These are phyloP conservation scores for Ennomos fuscantarius DNA, from an alignment of 2,888 invertebrate species.

Conservation along the genomic window DNA sequence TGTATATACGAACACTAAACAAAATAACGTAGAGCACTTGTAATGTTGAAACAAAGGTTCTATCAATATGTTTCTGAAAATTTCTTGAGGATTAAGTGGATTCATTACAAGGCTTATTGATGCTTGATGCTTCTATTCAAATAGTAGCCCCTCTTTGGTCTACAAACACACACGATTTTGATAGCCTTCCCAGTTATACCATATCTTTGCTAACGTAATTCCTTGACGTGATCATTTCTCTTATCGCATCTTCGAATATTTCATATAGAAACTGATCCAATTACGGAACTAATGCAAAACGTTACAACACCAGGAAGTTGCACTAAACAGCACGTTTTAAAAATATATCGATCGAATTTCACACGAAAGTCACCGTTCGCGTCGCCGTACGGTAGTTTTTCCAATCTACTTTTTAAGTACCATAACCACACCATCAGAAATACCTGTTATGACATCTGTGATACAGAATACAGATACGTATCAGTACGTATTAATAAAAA, in stretches of 20 bases:
- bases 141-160: too few relatives aligned
- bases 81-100: too few relatives aligned
- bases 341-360: slow-evolving; percentile 49
- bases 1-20: too few relatives aligned
- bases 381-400: slow-evolving; percentile 18
- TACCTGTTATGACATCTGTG: slow-evolving; percentile 5
- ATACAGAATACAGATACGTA: not conserved
- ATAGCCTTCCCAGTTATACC: too few relatives aligned
- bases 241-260: slow-evolving; percentile 49
- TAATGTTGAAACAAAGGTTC: too few relatives aligned
- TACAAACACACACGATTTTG: too few relatives aligned
- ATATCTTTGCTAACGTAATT: slow-evolving; percentile 27
- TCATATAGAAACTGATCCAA: slow-evolving; percentile 54
- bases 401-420: slow-evolving; percentile 7
- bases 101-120: too few relatives aligned
- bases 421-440: too few relatives aligned
- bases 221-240: slow-evolving; percentile 59
- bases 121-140: too few relatives aligned
- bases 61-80: too few relatives aligned
- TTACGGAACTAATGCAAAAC: slow-evolving; percentile 45
- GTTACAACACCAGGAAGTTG: slow-evolving; percentile 55
- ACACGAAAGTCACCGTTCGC: slow-evolving; percentile 49
- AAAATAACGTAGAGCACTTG: too few relatives aligned
- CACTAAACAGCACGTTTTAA: slow-evolving; percentile 40
- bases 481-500: slow-evolving; percentile 16